phyloP scores from a whole-genome alignment of 2,888 invertebrate genomes.

The Idaea biselata region DNA sequence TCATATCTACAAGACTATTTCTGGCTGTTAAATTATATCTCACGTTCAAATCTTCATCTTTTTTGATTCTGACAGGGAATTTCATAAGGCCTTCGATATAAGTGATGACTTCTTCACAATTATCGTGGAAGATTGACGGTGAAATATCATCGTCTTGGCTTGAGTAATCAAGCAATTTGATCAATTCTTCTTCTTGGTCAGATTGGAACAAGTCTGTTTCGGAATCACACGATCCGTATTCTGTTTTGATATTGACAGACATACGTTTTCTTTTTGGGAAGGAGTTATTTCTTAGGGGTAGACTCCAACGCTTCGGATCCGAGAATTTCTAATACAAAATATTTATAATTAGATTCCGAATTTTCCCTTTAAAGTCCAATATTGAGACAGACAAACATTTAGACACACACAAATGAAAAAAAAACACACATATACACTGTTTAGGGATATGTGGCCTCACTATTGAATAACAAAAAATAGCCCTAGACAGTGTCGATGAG shows the following conservation, averaged over 20 bases:
- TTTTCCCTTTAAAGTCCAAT: slow-evolving; percentile 47
- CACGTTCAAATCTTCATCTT: slow-evolving; percentile 60
- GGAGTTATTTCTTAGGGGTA: slow-evolving; percentile 62
- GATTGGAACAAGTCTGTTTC: slow-evolving; percentile 89
- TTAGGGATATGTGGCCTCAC: background rate
- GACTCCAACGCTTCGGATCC: slow-evolving; percentile 72
- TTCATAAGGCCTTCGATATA: slow-evolving; percentile 64
- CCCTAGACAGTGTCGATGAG: slow-evolving; percentile 11
- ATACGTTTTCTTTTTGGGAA: slow-evolving; percentile 55
- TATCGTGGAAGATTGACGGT: slow-evolving; percentile 69
- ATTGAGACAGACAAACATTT: slow-evolving; percentile 41
- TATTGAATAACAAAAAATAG: background rate
- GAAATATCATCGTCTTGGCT: slow-evolving; percentile 82
- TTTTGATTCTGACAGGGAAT: slow-evolving; percentile 38
- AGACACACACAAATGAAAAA: slow-evolving; percentile 28
- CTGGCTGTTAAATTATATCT: slow-evolving; percentile 64
- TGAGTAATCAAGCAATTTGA: slow-evolving; percentile 86
- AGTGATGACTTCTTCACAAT: slow-evolving; percentile 66
- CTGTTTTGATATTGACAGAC: slow-evolving; percentile 41
- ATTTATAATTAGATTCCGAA: slow-evolving; percentile 35
- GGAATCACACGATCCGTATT: slow-evolving; percentile 79
- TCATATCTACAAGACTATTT: slow-evolving; percentile 70
- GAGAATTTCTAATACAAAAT: slow-evolving; percentile 63
- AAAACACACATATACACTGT: slow-evolving; percentile 23
- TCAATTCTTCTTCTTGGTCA: slow-evolving; percentile 88